These are phyloP conservation scores for Montipora efflorescens DNA, from an alignment of 64 coral and sea anemone species.

Conservation along the genomic window DNA sequence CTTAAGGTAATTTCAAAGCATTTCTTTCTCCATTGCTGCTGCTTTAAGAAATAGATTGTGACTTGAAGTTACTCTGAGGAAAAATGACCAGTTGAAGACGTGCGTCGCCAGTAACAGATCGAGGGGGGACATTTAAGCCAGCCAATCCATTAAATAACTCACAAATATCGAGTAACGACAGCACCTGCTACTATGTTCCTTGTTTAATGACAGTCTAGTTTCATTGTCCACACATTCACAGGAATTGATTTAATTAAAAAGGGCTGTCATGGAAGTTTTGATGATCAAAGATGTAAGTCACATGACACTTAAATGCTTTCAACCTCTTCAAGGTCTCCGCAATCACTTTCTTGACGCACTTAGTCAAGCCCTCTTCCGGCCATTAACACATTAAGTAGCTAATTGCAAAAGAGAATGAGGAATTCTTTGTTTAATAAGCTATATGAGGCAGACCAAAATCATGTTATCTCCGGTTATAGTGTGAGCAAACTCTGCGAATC, in stretches of 20 bases:
- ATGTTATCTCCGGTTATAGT: neutral
- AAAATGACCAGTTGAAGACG: too few species aligned
- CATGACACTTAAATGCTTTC: neutral
- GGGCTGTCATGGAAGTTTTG: neutral
- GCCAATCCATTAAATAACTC: too few species aligned
- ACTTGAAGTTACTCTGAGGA: too few species aligned
- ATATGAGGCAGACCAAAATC: neutral
- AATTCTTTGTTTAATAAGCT: neutral
- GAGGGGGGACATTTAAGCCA: too few species aligned
- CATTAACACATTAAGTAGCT: neutral
- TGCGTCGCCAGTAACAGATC: too few species aligned
- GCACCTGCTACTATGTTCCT: neutral
- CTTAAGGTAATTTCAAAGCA: too few species aligned
- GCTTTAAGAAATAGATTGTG: too few species aligned
- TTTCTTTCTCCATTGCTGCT: too few species aligned
- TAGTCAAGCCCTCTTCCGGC: neutral
- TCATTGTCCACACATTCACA: neutral
- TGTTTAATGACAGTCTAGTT: neutral
- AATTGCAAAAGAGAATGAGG: neutral
- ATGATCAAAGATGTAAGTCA: too few species aligned
- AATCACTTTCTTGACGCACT: neutral
- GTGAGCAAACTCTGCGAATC: neutral
- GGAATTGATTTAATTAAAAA: neutral
- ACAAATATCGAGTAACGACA: too few species aligned
- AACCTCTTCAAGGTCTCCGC: constrained; percentile 16